Percentiles rank a stretch among this genome's conserved stretches.
Conservation (phyloP, 1,140 invertebrate genomes). For the Drosophila carrolli region DNA sequence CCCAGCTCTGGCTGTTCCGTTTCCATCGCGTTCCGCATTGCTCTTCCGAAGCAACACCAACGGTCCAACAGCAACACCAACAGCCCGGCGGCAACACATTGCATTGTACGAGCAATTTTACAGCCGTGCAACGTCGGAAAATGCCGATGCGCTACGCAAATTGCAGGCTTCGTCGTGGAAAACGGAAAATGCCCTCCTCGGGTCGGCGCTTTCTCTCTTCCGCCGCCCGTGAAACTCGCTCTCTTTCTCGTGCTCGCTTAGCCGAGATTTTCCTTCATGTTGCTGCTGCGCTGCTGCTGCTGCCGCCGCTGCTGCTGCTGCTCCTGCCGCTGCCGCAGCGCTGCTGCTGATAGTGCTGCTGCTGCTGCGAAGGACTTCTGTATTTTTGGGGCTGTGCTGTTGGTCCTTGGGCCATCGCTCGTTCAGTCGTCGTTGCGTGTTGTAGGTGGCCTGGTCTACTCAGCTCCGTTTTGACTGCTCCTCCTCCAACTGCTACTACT, state of each 20-base stretch:
- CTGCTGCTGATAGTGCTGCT: slow-evolving; percentile 17
- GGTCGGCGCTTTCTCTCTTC: slow-evolving; percentile 28
- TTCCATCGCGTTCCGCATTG: slow-evolving; percentile 22
- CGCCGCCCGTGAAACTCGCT: slow-evolving; percentile 29
- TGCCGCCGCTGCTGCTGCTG: slow-evolving; percentile 11
- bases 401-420: slow-evolving; percentile 76
- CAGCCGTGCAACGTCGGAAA: slow-evolving; percentile 61
- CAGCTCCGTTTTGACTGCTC: slow-evolving; percentile 36
- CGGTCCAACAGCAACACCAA: slow-evolving; percentile 10
- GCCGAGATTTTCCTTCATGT: slow-evolving; percentile 37
- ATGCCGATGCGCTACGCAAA: slow-evolving; percentile 78
- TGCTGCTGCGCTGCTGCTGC: slow-evolving; percentile 36
- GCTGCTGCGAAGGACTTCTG: slow-evolving; percentile 52
- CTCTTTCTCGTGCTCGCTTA: slow-evolving; percentile 47
- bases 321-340: slow-evolving; percentile 10
- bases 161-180: slow-evolving; percentile 63
- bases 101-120: slow-evolving; percentile 60
- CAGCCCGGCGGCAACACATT: slow-evolving; percentile 18
- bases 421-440: slow-evolving; percentile 82
- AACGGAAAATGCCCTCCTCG: slow-evolving; percentile 35
- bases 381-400: slow-evolving; percentile 62
- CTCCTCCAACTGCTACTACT: slow-evolving; percentile 19
- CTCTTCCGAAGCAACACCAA: slow-evolving; percentile 9
- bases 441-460: slow-evolving; percentile 78
- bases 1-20: slow-evolving; percentile 16